Evolutionary conservation across 2,113 vertebrate species (phyloP).

Genomic region (Raja brachyura): DNA sequence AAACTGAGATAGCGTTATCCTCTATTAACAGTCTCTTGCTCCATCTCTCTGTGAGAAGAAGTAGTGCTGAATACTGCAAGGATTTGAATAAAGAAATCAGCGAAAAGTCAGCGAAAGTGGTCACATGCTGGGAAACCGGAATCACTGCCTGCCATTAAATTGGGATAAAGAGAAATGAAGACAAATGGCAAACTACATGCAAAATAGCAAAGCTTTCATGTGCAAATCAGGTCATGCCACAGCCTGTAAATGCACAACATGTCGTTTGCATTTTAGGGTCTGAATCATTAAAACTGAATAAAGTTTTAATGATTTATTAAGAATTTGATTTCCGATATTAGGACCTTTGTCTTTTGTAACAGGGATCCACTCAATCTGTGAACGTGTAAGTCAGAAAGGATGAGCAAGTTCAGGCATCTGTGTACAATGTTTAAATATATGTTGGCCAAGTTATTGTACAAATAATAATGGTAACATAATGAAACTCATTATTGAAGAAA

Average conservation of each 20-base stretch:
- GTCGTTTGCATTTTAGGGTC: neutral
- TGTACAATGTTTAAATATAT: neutral
- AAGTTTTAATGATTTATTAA: neutral
- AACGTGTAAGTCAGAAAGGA: neutral
- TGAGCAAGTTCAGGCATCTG: neutral
- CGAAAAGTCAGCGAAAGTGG: neutral
- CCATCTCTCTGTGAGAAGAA: neutral
- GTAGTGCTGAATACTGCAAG: neutral
- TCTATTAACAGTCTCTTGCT: neutral
- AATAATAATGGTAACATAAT: neutral
- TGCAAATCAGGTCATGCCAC: neutral
- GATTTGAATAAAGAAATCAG: neutral
- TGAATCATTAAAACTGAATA: slow-evolving; percentile 3
- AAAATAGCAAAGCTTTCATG: neutral
- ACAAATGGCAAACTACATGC: neutral
- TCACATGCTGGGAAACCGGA: neutral
- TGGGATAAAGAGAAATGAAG: neutral
- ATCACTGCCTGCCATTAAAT: neutral
- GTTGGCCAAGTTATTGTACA: neutral
- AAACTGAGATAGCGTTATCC: neutral
- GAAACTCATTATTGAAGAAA: neutral
- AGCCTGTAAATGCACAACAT: neutral
- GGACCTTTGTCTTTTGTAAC: neutral
- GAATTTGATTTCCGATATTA: neutral
- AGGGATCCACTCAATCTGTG: neutral